phyloP scores from a whole-genome alignment of 37 sponge, comb jelly and placozoan species.

The Ephydatia muelleri region DNA sequence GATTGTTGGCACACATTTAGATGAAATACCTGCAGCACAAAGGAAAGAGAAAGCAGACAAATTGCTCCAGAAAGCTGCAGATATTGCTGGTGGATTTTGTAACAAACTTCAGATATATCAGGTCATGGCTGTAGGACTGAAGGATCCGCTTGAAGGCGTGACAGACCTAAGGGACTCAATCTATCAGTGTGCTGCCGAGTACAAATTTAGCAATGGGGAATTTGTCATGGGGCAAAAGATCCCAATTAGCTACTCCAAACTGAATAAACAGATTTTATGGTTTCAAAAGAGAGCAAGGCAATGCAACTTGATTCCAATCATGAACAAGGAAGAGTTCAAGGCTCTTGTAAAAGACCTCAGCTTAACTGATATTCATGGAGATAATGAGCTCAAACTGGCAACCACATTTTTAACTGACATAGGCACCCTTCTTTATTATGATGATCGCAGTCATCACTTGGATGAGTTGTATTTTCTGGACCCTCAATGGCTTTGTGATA shows the following conservation, averaged over 20 bases:
- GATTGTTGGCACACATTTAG: slow-evolving; percentile 62
- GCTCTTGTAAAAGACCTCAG: slow-evolving; percentile 61
- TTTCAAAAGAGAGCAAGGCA: slow-evolving; percentile 62
- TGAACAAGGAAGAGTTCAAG: slow-evolving; percentile 69
- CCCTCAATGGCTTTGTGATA: slow-evolving; percentile 91
- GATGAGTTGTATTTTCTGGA: slow-evolving; percentile 86
- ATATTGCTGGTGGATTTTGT: slow-evolving; percentile 33
- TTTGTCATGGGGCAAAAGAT: slow-evolving; percentile 81
- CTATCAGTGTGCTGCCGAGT: slow-evolving; percentile 76
- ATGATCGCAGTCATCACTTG: slow-evolving; percentile 78
- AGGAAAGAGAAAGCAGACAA: slow-evolving; percentile 33
- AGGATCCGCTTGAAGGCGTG: slow-evolving; percentile 59
- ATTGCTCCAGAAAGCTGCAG: slow-evolving; percentile 47
- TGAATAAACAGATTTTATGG: slow-evolving; percentile 62
- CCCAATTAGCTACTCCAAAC: slow-evolving; percentile 84
- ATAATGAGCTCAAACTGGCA: slow-evolving; percentile 80
- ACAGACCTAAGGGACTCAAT: slow-evolving; percentile 74
- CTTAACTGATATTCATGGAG: slow-evolving; percentile 66
- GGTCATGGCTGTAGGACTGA: slow-evolving; percentile 63
- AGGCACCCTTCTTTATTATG: slow-evolving; percentile 85
- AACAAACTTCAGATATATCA: slow-evolving; percentile 61
- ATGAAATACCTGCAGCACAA: slow-evolving; percentile 43
- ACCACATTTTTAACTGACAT: slow-evolving; percentile 79
- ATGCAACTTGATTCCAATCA: slow-evolving; percentile 62
- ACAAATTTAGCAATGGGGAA: slow-evolving; percentile 41